Base-by-base conservation (phyloP, 2,113 vertebrate genomes). In the Balaeniceps rex region DNA sequence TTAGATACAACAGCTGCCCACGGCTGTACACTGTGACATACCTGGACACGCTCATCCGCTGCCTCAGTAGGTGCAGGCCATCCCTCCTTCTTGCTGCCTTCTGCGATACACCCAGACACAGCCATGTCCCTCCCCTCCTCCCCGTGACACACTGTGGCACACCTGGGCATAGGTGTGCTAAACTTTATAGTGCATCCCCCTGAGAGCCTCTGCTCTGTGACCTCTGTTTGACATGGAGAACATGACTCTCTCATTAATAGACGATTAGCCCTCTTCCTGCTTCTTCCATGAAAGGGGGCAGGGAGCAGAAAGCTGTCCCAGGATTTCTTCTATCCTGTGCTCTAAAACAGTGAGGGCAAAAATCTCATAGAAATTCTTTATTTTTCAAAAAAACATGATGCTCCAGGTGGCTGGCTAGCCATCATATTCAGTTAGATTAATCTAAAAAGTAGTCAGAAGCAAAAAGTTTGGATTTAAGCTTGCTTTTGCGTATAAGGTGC, bases 41-140 rank as follows among this genome's bases (percentile, higher is more conserved):
- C 5, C 31, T 1, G 2, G 80, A 6, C 9, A 0, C 0, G 4
- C n/a, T 34, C 12, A 3, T 26, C 36, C 55, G 26, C 18, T n/a
- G 44, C 46, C 51, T 40, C 23, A 21, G 19, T 2, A 28, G 14
- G 19, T 5, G 9, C 64, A 63, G 63, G 13, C 21, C 47, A 9
- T 31, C 49, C 26, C 25, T 66, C 11, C 14, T 22, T 19, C 16
- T 19, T 3, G 2, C 52, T 61, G 90, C 51, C 54, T 22, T 16
- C 72, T 25, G 34, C 7, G 1, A 7, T 4, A 3, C 11, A 8
- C 3, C 36, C 38, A 18, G 51, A 6, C 44, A 18, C 31, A 11
- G 64, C 13, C 31, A 9, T 5, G 1, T 18, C 36, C n/a, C 74
- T 47, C 10, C 19, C 23, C 8, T 60, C 36, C 38, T 64, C 7